Percentiles rank a stretch among this genome's conserved stretches.
These are phyloP conservation scores for Canis aureus DNA, from an alignment of 2,113 vertebrate species.

Conservation along the genomic window DNA sequence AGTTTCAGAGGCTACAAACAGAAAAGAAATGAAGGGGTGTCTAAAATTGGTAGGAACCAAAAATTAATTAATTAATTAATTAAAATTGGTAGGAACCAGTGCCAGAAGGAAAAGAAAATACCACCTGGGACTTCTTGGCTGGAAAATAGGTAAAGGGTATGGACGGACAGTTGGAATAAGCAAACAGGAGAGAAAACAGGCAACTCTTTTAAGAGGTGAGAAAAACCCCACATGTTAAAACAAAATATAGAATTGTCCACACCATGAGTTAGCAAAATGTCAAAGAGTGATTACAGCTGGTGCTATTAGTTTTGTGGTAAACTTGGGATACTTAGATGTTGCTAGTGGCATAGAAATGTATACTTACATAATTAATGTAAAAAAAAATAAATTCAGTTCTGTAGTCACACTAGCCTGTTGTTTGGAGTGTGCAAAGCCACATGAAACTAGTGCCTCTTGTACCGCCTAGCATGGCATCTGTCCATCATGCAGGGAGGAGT, in stretches of 20 bases:
- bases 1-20: slow-evolving; percentile 34
- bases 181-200: slow-evolving; percentile 27
- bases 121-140: not conserved
- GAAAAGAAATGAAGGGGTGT: not conserved
- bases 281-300: not conserved
- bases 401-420: not conserved
- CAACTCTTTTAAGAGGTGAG: not conserved
- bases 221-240: not conserved
- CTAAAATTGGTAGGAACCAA: slow-evolving; percentile 3
- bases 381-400: not conserved
- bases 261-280: slow-evolving; percentile 24
- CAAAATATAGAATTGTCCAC: not conserved
- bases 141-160: slow-evolving; percentile 22
- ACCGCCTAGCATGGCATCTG: not conserved
- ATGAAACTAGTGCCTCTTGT: not conserved
- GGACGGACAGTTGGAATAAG: not conserved
- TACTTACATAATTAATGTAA: slow-evolving; percentile 14
- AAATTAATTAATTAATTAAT: too few species aligned
- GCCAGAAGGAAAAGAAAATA: not conserved
- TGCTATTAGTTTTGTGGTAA: slow-evolving; percentile 28
- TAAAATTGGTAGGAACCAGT: slow-evolving; percentile 13
- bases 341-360: slow-evolving; percentile 12
- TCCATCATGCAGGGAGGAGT: not conserved
- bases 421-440: not conserved
- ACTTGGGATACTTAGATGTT: not conserved